Base-by-base conservation (phyloP, 2,797 vertebrate genomes). In the Lepidocolaptes lacrymiger region DNA sequence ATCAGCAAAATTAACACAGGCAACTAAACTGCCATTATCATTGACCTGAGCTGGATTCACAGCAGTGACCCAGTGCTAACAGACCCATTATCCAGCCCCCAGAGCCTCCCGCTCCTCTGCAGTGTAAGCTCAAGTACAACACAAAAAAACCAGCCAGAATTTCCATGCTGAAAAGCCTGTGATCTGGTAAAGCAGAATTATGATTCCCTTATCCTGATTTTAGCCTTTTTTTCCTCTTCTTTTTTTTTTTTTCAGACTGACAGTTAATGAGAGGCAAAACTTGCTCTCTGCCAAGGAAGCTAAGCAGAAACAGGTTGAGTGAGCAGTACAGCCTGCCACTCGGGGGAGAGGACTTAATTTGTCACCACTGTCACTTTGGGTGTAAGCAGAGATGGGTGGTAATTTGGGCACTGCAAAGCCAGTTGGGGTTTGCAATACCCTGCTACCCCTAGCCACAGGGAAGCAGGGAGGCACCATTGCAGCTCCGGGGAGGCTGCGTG, bases 401-500 rank as follows among this genome's bases (percentile, higher is more conserved):
- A 81, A 71, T 83, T 84, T 34, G 43, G 56, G 48, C 14, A 37
- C 44, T 80, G 44, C 41, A 83, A 52, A n/a, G 24, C 5, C 26
- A 51, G 49, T 36, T 36, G 13, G 44, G 52, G 19, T 81, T 74
- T 77, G 48, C 61, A 32, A 4, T 32, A 32, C 4, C 1, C 24
- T 24, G 17, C 64, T 77, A 4, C 39, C 56, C 39, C 8, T 8
- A 69, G 55, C 36, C 51, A 26, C 14, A 34, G 26, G 19, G 12
- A 27, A 41, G 28, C 8, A 7, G 3, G 4, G 2, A 2, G 20
- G 7, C 8, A 62, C 30, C 17, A 1, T 2, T 4, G 39, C 19
- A 21, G 19, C 18, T 44, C 36, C 6, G 14, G 54, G 43, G 19
- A 48, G 52, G 5, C 18, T 24, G 41, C 30, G 7, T 79, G 58